phyloP scores from a whole-genome alignment of 2,888 invertebrate genomes.

The Lycia hirtaria region DNA sequence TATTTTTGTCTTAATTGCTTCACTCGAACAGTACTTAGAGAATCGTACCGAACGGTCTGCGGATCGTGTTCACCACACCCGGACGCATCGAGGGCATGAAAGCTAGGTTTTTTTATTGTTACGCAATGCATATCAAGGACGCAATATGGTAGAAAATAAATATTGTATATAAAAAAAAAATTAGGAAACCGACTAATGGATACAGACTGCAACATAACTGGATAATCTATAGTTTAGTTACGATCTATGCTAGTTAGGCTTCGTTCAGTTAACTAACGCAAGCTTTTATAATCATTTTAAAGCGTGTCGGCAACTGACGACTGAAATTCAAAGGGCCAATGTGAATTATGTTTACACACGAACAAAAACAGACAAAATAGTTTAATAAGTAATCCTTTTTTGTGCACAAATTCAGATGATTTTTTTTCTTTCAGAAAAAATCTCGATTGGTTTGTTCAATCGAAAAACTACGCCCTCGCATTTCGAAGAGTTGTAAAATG shows the following conservation, averaged over 20 bases:
- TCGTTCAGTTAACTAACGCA: conserved; percentile 78
- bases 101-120: conserved; percentile 85
- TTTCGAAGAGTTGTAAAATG: conserved; percentile 74
- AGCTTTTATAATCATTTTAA: conserved; percentile 74
- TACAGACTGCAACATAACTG: conserved; percentile 81
- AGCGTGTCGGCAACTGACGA: conserved; percentile 80
- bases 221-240: conserved; percentile 81
- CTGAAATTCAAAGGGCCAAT: conserved; percentile 81
- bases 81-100: conserved; percentile 75
- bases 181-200: conserved; percentile 78
- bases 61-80: conserved; percentile 59
- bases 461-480: conserved; percentile 73
- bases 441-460: conserved; percentile 42
- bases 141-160: conserved; percentile 86
- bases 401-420: conserved; percentile 70
- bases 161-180: conserved; percentile 81
- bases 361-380: conserved; percentile 55
- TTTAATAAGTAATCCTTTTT: conserved; percentile 64
- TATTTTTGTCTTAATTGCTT: conserved; percentile 78
- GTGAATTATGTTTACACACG: conserved; percentile 69
- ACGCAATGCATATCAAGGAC: conserved; percentile 86
- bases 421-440: too few relatives aligned
- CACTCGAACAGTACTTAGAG: conserved; percentile 78
- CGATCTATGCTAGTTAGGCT: conserved; percentile 82
- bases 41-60: conserved; percentile 57